Base-by-base conservation (phyloP, 1,140 invertebrate genomes). In the Papilio helenus region DNA sequence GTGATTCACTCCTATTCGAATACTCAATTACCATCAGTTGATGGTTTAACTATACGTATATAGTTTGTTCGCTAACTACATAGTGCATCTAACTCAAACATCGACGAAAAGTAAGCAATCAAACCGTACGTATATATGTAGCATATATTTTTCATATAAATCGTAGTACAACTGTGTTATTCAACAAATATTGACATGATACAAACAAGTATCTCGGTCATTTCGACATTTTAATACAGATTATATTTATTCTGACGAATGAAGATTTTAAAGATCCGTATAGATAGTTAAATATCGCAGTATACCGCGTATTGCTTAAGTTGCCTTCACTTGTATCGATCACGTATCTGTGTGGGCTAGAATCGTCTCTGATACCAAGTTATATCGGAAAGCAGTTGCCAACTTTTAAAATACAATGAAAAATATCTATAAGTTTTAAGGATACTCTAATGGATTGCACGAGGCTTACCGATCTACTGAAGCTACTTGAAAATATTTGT, bases 361-460 rank as follows among this genome's bases (percentile, higher is more conserved):
- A 55, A 55, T 55, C 46, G 46, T 49, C 14, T 49, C n/a, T 20
- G 5, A 55, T 55, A n/a, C 51, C 51, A 55, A 55, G 51, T 9
- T 55, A 55, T 55, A 55, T 18, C 46, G 51, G 51, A 55, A 18
- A 20, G 51, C 51, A 55, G n/a, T 55, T 55, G 51, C 51, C 51
- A 55, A 55, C 18, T 55, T 55, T 55, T 55, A 20, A 20, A 55
- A 55, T 55, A 55, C 5, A 55, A 55, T 55, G 51, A n/a, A 26
- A 71, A 20, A 10, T 71, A n/a, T n/a, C 20, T 18, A 14, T 58
- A 71, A 42, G 72, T 49, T 34, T 44, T 71, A 20, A 55, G 51
- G 16, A 61, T 72, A 77, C 46, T 76, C 4, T 44, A 72, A 68
- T 8, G 42, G 34, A 79, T 79, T 20, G n/a, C 51, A 20, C 51